These are phyloP conservation scores for Nemoura dubitans DNA, from an alignment of 2,888 invertebrate genomes.

Conservation along the genomic window DNA sequence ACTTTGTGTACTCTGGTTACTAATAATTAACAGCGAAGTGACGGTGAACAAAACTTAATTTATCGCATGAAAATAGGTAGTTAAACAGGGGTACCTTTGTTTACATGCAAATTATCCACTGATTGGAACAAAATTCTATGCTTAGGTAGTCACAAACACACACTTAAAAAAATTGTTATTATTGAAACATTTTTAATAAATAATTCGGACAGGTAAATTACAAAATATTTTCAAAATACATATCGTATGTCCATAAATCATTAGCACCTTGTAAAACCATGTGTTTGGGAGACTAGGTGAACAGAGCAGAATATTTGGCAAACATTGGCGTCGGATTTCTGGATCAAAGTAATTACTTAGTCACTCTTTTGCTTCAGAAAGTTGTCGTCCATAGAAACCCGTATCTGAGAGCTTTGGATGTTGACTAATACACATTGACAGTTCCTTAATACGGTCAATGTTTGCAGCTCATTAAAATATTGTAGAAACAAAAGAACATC, in stretches of 20 bases:
- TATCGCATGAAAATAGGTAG: too few species aligned
- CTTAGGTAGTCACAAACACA: neutral
- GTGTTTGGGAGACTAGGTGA: conserved; percentile 14
- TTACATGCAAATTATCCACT: too few species aligned
- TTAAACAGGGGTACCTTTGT: too few species aligned
- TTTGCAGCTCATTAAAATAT: neutral
- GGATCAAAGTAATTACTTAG: neutral
- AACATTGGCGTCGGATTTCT: neutral
- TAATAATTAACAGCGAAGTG: too few species aligned
- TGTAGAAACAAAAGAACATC: neutral
- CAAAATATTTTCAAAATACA: conserved; percentile 47
- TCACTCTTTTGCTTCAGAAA: neutral
- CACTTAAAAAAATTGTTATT: neutral
- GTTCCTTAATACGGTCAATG: conserved; percentile 1
- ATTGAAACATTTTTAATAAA: conserved; percentile 47
- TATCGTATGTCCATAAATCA: conserved; percentile 36
- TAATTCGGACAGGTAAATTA: conserved; percentile 48
- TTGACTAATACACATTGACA: neutral
- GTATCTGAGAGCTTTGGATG: neutral
- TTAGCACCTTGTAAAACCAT: conserved; percentile 46
- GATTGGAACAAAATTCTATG: too few species aligned
- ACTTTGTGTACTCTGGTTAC: too few species aligned
- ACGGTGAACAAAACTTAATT: too few species aligned
- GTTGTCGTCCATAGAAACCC: conserved; percentile 1
- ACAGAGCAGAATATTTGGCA: neutral